A percentile compares a stretch with the other conserved stretches of the same genome.
phyloP scores from a whole-genome alignment of 2,113 vertebrate genomes.

The Pampusana beccarii region DNA sequence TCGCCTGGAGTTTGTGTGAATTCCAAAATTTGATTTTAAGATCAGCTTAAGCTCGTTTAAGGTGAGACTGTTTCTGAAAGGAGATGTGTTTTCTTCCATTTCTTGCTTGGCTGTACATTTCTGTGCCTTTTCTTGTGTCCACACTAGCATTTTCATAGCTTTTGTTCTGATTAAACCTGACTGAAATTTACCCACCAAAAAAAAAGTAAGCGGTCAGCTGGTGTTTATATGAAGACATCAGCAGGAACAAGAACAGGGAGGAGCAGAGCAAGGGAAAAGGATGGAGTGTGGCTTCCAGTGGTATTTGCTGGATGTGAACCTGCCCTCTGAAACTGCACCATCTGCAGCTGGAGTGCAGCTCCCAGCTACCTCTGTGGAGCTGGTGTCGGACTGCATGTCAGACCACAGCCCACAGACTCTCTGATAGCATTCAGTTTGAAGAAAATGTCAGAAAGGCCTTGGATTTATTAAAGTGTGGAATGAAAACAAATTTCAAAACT shows the following conservation, averaged over 20 bases:
- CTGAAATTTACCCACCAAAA: not conserved
- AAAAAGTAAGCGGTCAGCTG: not conserved
- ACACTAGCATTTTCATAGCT: not conserved
- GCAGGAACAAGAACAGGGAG: not conserved
- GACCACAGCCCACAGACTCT: not conserved
- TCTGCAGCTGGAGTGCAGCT: not conserved
- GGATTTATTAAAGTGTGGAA: conserved; percentile 1
- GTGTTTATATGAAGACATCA: not conserved
- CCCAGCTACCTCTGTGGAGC: not conserved
- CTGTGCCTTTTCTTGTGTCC: not conserved
- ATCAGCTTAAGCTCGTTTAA: not conserved
- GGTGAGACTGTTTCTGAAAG: not conserved
- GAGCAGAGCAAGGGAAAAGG: not conserved
- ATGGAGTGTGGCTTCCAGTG: not conserved
- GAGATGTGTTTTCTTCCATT: not conserved
- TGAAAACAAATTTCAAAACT: conserved; percentile 28
- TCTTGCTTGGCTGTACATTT: not conserved
- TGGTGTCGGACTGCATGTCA: not conserved
- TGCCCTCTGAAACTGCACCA: not conserved
- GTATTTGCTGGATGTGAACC: not conserved
- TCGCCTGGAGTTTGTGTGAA: fast-evolving
- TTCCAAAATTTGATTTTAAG: not conserved
- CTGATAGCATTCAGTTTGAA: not conserved
- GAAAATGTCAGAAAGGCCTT: conserved; percentile 17
- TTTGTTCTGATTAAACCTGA: not conserved